Conservation (phyloP, 2,113 vertebrate genomes). For the Dermatemys mawii region DNA sequence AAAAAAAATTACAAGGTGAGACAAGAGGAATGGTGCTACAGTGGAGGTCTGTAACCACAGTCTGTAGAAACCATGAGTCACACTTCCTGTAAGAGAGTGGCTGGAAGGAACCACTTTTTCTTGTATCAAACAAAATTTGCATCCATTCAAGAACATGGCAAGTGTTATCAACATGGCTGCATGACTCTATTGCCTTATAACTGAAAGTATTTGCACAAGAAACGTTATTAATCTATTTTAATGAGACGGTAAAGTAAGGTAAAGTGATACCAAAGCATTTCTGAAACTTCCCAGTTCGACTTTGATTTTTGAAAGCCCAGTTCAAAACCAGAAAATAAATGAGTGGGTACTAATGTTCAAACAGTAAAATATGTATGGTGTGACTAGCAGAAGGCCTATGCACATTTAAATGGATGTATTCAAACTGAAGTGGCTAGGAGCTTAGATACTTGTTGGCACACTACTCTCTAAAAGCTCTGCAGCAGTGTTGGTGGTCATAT, state of each 20-base stretch:
- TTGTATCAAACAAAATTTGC: not conserved
- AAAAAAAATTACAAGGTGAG: constrained; percentile 54
- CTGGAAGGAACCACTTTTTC: not conserved
- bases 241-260: not conserved
- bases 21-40: constrained; percentile 23
- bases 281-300: not conserved
- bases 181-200: not conserved
- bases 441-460: not conserved
- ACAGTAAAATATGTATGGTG: not conserved
- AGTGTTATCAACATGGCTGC: not conserved
- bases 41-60: constrained; percentile 49
- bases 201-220: not conserved
- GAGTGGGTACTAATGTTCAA: not conserved
- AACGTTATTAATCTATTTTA: constrained; percentile 2
- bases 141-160: not conserved
- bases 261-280: not conserved
- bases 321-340: not conserved
- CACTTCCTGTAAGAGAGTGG: not conserved
- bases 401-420: not conserved
- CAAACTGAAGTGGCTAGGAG: fast-evolving
- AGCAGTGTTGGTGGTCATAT: not conserved
- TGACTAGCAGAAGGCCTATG: not conserved
- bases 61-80: not conserved
- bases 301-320: not conserved
- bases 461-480: not conserved